Evolutionary conservation across 1,140 invertebrate genomes (phyloP), one percentile per base, ranked within the genome.

Genomic region (Solenopsis fugax): DNA sequence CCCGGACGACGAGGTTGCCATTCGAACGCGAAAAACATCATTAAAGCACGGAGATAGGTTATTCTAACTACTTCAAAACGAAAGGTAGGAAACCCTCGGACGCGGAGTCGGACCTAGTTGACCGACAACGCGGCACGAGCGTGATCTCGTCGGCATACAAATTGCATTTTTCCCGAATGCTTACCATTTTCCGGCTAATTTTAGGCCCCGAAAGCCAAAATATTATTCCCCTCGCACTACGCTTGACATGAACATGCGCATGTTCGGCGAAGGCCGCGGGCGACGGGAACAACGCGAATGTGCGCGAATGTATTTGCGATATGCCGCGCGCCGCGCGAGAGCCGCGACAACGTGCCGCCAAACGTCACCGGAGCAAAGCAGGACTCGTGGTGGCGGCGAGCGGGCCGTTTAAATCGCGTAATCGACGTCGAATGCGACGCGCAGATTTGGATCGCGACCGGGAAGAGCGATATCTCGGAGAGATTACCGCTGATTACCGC

Each of bases 241-340:
- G 92, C 92, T 95, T 94, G 93, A 94, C 95, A 94, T 94, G 91
- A 93, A 95, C 93, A 92, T 94, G 93, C 93, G 94, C 94, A 95
- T 95, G 89, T 90, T 88, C 89, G 69, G 78, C 73, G 78, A 91
- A 72, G 21, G 65, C 67, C 81, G 60, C 73, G 41, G 80, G 78
- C 80, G 84, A 91, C 88, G 89, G 86, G 73, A 85, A 88, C 65
- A 84, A 80, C 76, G 64, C 78, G 48, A 5, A 65, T 52, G 45
- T 52, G 29, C 52, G 29, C 50, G 41, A 67, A 13, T 52, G 48
- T n/a, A 45, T 45, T n/a, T 54, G 48, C 72, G 58, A 34, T 73
- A 72, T 86, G 88, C 87, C 88, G 76, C 87, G 29, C 29, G 29
- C 29, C 29, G 29, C 29, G 29, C 29, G 29, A 29, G 29, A 29